These are phyloP conservation scores for Nerophis lumbriciformis DNA, from an alignment of 2,113 vertebrate genomes.

Conservation along the genomic window DNA sequence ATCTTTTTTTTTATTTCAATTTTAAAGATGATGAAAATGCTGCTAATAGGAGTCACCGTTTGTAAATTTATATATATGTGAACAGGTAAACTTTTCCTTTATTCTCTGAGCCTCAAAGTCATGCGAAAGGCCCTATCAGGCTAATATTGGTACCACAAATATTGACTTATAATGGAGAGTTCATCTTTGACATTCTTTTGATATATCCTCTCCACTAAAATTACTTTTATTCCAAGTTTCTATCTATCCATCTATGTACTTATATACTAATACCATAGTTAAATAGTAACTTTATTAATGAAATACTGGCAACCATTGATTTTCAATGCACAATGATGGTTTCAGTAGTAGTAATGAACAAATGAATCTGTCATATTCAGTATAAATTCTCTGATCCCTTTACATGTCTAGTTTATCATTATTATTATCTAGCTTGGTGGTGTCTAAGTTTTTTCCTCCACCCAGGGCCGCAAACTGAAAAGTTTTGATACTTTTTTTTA, in stretches of 20 bases:
- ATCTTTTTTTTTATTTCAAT: too few species aligned
- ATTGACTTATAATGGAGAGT: constrained; percentile 26
- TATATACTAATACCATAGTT: neutral
- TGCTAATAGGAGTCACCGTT: too few species aligned
- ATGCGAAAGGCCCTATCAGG: constrained; percentile 57
- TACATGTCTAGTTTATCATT: neutral
- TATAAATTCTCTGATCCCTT: too few species aligned
- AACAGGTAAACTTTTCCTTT: constrained; percentile 55
- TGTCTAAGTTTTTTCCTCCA: too few species aligned
- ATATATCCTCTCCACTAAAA: constrained; percentile 35
- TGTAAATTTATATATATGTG: constrained; percentile 30
- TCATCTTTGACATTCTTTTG: constrained; percentile 65
- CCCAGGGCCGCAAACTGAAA: too few species aligned
- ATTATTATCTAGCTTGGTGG: too few species aligned
- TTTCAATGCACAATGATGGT: neutral
- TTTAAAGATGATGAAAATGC: too few species aligned
- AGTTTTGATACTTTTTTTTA: too few species aligned
- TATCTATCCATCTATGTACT: neutral
- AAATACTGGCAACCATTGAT: too few species aligned
- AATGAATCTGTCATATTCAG: neutral
- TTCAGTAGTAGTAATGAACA: neutral
- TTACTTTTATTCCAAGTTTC: neutral
- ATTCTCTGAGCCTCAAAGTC: constrained; percentile 61
- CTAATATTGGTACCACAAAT: constrained; percentile 44
- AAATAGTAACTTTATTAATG: neutral